A percentile compares a stretch with the other conserved stretches of the same genome.
These are phyloP conservation scores for Herminia tarsipennalis DNA, from an alignment of 2,888 invertebrate genomes.

Conservation along the genomic window DNA sequence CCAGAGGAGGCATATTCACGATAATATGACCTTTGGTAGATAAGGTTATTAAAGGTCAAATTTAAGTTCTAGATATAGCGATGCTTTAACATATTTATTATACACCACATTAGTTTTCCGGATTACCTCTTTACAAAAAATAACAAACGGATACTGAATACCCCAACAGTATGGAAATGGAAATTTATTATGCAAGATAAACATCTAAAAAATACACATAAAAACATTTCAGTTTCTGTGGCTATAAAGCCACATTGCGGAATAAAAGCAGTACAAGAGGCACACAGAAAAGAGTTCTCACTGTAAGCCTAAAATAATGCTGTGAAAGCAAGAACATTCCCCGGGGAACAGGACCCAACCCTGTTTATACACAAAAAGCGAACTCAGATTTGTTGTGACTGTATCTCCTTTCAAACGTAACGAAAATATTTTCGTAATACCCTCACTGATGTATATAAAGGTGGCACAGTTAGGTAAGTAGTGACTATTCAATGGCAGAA, in stretches of 20 bases:
- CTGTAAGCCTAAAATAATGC: constrained; percentile 48
- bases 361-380: constrained; percentile 48
- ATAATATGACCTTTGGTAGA: too few species aligned
- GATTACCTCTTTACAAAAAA: background rate
- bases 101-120: background rate
- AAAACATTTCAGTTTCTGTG: too few species aligned
- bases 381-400: constrained; percentile 42
- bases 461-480: constrained; percentile 3
- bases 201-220: constrained; percentile 19
- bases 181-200: constrained; percentile 15
- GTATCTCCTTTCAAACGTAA: constrained; percentile 37
- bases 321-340: constrained; percentile 41
- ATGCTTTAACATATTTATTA: background rate
- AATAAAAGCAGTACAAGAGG: constrained; percentile 26
- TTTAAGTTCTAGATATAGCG: too few species aligned
- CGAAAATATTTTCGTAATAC: constrained; percentile 34
- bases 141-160: too few species aligned
- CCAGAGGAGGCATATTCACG: too few species aligned
- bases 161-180: background rate
- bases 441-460: constrained; percentile 7
- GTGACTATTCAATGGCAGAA: constrained; percentile 3
- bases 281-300: constrained; percentile 29
- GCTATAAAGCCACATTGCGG: constrained; percentile 17
- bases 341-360: constrained; percentile 39
- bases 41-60: too few species aligned